Conservation (phyloP, 2,113 vertebrate genomes). For the Oncorhynchus tshawytscha region DNA sequence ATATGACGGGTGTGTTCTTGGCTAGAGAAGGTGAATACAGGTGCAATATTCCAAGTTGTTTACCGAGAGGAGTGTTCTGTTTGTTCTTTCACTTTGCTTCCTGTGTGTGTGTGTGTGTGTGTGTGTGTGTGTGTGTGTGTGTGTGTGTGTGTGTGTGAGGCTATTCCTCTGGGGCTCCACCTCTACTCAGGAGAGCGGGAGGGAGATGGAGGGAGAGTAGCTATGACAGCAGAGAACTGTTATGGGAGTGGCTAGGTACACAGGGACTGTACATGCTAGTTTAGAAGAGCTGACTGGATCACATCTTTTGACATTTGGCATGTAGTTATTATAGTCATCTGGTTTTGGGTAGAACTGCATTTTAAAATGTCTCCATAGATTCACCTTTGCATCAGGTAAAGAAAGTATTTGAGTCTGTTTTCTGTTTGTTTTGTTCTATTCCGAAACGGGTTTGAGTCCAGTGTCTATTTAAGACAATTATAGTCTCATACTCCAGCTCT, state of each 20-base stretch:
- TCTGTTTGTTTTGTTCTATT: not conserved
- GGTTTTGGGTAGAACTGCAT: not conserved
- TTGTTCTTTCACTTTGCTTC: slow-evolving; percentile 44
- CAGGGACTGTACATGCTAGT: slow-evolving; percentile 8
- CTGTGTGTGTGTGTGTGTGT: too few species aligned
- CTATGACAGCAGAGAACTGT: slow-evolving; percentile 44
- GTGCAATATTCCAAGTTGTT: slow-evolving; percentile 35
- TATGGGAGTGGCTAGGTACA: slow-evolving; percentile 40
- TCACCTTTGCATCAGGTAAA: not conserved
- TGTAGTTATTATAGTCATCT: not conserved
- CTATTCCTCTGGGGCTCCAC: slow-evolving; percentile 42
- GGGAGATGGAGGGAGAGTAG: slow-evolving; percentile 25
- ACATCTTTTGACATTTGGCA: not conserved
- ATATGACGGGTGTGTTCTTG: slow-evolving; percentile 4
- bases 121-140: too few species aligned
- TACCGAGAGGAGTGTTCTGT: slow-evolving; percentile 55
- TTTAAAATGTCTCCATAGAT: not conserved
- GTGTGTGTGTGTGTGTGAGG: not conserved
- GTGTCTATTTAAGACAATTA: too few species aligned
- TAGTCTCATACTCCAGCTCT: too few species aligned
- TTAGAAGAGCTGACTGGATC: not conserved
- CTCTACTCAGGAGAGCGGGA: slow-evolving; percentile 28
- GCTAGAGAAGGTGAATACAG: slow-evolving; percentile 40
- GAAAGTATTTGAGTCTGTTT: not conserved
- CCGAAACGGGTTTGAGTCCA: not conserved